Evolutionary conservation across 2,888 invertebrate species (phyloP), one percentile per base, ranked within the genome.

Genomic region (Plebejus anna): DNA sequence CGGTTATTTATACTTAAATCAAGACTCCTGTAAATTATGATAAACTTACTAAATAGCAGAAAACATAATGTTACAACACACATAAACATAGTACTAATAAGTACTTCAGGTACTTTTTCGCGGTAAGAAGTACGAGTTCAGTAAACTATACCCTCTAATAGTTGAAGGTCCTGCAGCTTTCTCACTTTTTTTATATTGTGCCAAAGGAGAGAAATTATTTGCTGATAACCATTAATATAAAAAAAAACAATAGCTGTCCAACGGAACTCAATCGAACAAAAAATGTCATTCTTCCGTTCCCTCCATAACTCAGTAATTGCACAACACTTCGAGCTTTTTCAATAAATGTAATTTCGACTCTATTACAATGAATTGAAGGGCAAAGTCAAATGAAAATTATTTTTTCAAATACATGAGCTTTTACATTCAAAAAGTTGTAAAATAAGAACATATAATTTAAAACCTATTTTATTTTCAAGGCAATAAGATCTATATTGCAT

Each of bases 251-350:
- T 79, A 51, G 51, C 51, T 75, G 77, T 7, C 28, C 72, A 73
- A 77, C 66, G 78, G 81, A 80, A 77, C 81, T 81, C 82, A 78
- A 81, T 77, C 77, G 79, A 80, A 80, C 79, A 80, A 76, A 78
- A 78, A 76, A 79, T 79, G 75, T 75, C 70, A 77, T 79, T 76
- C 80, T 81, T 81, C 81, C 80, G 80, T 80, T 80, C 78, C 78
- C 79, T 80, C 79, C 79, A 73, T 86, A 84, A 88, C 88, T 88
- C 86, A 88, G 86, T 86, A 87, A 88, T 88, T 89, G 86, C 85
- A 83, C 85, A 86, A 87, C 78, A 79, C 78, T 78, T 76, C 76
- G 66, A 78, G 70, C 13, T 51, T 73, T 76, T 55, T 9, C 28
- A 66, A 59, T 70, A 75, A 80, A 77, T 36, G 1, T 1, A 84